These are phyloP conservation scores for Zaprionus lachaisei DNA, from an alignment of 1,140 invertebrate species.

Conservation along the genomic window DNA sequence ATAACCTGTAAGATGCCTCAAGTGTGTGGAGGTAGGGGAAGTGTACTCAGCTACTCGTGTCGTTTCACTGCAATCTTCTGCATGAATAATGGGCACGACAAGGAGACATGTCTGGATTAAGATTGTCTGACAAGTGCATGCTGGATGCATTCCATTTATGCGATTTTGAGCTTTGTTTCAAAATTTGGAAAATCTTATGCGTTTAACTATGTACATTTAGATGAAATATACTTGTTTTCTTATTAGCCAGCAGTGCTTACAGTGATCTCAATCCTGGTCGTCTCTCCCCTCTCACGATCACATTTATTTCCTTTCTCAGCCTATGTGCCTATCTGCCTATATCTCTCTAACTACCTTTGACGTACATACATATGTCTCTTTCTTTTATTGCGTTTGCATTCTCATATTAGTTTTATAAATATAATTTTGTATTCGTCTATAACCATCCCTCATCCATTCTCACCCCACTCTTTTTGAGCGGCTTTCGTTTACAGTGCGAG, in stretches of 20 bases:
- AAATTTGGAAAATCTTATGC: no score
- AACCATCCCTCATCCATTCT: not conserved
- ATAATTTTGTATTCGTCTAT: no score
- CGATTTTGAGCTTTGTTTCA: no score
- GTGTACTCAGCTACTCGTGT: conserved; percentile 11
- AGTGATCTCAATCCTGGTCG: no score
- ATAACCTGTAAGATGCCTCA: not conserved
- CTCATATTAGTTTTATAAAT: not conserved
- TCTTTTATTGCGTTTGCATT: not conserved
- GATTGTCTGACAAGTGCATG: conserved; percentile 5
- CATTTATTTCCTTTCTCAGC: not conserved
- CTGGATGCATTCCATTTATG: not conserved
- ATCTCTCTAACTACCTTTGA: not conserved
- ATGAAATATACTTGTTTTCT: not conserved
- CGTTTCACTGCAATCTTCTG: conserved; percentile 42
- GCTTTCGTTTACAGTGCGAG: not conserved
- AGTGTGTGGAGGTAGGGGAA: not conserved
- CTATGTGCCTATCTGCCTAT: no score
- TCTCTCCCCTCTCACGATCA: not conserved
- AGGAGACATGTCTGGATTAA: not conserved
- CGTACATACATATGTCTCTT: not conserved
- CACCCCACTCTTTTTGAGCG: not conserved
- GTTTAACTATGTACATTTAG: not conserved
- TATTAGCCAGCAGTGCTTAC: not conserved
- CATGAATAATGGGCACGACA: conserved; percentile 43